Evolutionary conservation across 2,888 invertebrate genomes (phyloP), one percentile per base, ranked within the genome.

Genomic region (Platycheirus rosarum): DNA sequence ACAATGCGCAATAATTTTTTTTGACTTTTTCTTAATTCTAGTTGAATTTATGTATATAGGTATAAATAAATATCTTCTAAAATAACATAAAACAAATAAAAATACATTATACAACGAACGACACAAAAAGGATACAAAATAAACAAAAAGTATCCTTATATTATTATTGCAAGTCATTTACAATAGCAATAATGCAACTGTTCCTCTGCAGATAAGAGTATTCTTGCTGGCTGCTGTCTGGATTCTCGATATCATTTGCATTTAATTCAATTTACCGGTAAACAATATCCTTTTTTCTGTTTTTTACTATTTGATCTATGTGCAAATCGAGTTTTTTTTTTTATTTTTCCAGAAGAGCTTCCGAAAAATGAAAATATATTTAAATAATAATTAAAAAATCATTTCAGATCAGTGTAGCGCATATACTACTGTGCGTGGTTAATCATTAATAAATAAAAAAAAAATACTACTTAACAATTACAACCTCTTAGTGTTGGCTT

Each of bases 311-410:
- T 44, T 5, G n/a, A 40, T 68, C 68, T 26, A 40, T 48, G 46
- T 53, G 29, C 37, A 35, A 18, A 1, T 23, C 11, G 55, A 26
- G 32, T 49, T 57, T 74, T 48, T 49, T 49, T 49, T 5, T 6
- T 26, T 48, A 13, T 26, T 48, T 26, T 40, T 57, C n/a, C n/a
- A 13, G 13, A 55, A 57, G 48, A n/a, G 46, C 68, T 65, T 69
- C 70, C 63, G 63, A 46, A 13, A 75, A 29, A 40, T 16, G 68
- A 68, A 48, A 73, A 60, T 82, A 55, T 63, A 77, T 73, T 82
- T 82, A 77, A 82, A 82, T 82, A 77, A 77, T 76, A 82, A 82
- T 82, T 82, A 76, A 82, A 80, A 71, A 71, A 71, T 70, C 66
- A 82, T 82, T 76, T 53, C 53, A 62, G 32, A 70, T 13, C 62